These are phyloP conservation scores for Remorina albescens DNA, from an alignment of 2,797 vertebrate species.

Conservation along the genomic window DNA sequence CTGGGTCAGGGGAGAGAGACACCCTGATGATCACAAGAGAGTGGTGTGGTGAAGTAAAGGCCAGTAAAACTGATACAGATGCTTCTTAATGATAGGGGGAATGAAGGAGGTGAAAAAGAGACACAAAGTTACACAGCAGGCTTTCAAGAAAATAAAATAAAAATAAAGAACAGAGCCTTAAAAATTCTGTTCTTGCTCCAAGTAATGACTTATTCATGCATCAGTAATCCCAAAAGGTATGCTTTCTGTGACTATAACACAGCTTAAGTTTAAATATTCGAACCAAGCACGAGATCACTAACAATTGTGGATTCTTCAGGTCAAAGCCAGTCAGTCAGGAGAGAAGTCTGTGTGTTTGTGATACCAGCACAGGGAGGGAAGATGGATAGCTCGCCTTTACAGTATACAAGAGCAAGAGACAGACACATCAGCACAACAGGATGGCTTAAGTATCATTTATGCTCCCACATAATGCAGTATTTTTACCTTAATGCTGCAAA, in stretches of 20 bases:
- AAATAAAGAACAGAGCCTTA: slow-evolving; percentile 5
- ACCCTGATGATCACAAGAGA: slow-evolving; percentile 37
- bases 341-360: slow-evolving; percentile 16
- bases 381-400: background rate
- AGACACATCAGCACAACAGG: no score
- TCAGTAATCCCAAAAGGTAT: slow-evolving; percentile 24
- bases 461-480: no score
- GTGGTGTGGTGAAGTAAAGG: slow-evolving; percentile 35
- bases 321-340: slow-evolving; percentile 25
- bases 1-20: slow-evolving; percentile 27
- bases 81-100: slow-evolving; percentile 30
- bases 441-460: no score
- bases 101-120: slow-evolving; percentile 21
- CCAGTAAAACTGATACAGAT: slow-evolving; percentile 26
- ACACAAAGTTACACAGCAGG: background rate
- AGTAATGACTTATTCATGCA: slow-evolving; percentile 40
- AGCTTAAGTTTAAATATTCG: slow-evolving; percentile 30
- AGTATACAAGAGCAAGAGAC: no score
- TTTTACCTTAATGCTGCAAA: no score
- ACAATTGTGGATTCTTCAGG: slow-evolving; percentile 22
- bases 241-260: slow-evolving; percentile 10
- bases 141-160: slow-evolving; percentile 4
- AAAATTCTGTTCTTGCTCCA: no score
- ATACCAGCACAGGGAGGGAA: slow-evolving; percentile 9
- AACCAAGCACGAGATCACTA: slow-evolving; percentile 33